phyloP scores from a whole-genome alignment of 2,888 invertebrate genomes.

The Tiliacea citrago region DNA sequence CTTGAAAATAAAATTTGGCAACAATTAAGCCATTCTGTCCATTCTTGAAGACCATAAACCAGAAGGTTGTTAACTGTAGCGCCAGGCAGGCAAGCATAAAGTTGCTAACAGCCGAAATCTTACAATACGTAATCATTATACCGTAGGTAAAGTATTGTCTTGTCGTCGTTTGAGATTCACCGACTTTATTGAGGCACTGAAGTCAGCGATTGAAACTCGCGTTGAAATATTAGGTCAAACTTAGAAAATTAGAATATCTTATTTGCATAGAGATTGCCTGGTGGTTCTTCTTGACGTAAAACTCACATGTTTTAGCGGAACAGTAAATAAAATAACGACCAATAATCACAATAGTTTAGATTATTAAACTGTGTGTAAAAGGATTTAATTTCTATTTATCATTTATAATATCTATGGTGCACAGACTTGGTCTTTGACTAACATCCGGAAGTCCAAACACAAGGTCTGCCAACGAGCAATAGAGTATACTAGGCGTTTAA shows the following conservation, averaged over 20 bases:
- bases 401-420: slow-evolving; percentile 13
- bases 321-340: slow-evolving; percentile 36
- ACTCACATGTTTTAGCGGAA: slow-evolving; percentile 32
- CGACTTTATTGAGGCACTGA: slow-evolving; percentile 76
- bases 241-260: slow-evolving; percentile 1
- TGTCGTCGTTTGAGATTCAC: slow-evolving; percentile 83
- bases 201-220: slow-evolving; percentile 54
- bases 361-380: slow-evolving; percentile 15
- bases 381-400: slow-evolving; percentile 3
- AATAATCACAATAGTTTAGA: slow-evolving; percentile 20
- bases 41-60: slow-evolving; percentile 59
- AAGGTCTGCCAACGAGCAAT: no score
- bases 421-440: no score
- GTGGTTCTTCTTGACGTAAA: slow-evolving; percentile 1
- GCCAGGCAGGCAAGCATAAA: slow-evolving; percentile 63
- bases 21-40: slow-evolving; percentile 39
- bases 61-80: slow-evolving; percentile 64
- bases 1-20: slow-evolving; percentile 50
- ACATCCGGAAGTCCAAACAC: no score
- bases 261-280: slow-evolving; percentile 16
- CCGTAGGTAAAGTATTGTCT: slow-evolving; percentile 86
- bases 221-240: neutral
- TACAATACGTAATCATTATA: slow-evolving; percentile 86
- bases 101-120: slow-evolving; percentile 75
- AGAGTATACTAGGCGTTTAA: no score